Base-by-base conservation (phyloP, 1,140 invertebrate species). In the Radopholus similis region DNA sequence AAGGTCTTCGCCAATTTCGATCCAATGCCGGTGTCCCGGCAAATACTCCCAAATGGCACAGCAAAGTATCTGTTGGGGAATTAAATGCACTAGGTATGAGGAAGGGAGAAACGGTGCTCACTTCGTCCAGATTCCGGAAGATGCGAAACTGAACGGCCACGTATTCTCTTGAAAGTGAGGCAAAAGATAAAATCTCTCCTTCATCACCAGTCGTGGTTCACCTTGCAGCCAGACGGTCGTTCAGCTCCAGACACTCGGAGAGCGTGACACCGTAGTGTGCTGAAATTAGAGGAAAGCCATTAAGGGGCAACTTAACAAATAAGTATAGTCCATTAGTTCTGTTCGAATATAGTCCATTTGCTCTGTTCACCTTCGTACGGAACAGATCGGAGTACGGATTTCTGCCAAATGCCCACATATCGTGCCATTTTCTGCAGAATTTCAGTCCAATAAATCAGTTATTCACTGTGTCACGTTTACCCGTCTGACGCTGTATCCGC, bases 1-100 rank as follows among this genome's bases (percentile, higher is more conserved):
- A 4, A 80, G 38, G 62, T 77, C 64, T 32, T 76, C 54, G 11
- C 75, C 77, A 32, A 79, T 68, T 71, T 80, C 78, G 13, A 81
- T 69, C 18, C 63, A 68, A 66, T 77, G 80, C 23, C 62, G 54
- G 32, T 65, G 59, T 23, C 77, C 68, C n/a, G 73, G 75, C 37
- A 63, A 56, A 55, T 81, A 67, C 37, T 81, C 80, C 79, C 79
- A 81, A 34, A 81, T 81, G 13, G 73, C 79, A 21, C 77, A 70
- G 55, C 79, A 81, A 15, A 81, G 34, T 26, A 82, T 60, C 75
- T 70, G 49, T 32, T 0, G 37, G 18, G 34, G n/a, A 71, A 30
- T n/a, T 28, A 66, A 64, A 8, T 28, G 26, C 1, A 23, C 1
- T 59, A 4, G 18, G 9, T 28, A 64, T 3, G 3, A 66, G 9